phyloP scores from a whole-genome alignment of 92 coral and sea anemone species.

The Porites cylindrica region DNA sequence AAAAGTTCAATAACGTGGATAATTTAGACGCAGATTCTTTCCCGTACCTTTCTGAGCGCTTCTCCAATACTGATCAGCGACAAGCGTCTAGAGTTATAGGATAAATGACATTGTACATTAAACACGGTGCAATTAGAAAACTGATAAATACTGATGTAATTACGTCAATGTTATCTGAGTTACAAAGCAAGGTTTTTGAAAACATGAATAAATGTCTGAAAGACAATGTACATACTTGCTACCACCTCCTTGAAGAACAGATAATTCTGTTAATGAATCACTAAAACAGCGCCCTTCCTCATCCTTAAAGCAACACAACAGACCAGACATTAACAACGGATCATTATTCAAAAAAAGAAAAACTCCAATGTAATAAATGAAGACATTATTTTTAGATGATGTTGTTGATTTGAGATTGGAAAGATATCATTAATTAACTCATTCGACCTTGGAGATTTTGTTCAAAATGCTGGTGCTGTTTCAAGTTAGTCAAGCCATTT shows the following conservation, averaged over 20 bases:
- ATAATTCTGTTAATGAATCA: constrained; percentile 83
- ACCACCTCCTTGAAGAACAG: constrained; percentile 52
- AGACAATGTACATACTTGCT: constrained; percentile 29
- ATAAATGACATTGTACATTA: not conserved
- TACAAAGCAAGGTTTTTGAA: too few relatives aligned
- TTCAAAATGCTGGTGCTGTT: too few relatives aligned
- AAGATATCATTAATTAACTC: too few relatives aligned
- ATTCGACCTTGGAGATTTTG: too few relatives aligned
- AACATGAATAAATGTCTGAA: too few relatives aligned
- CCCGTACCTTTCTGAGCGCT: constrained; percentile 76
- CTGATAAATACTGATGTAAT: not conserved
- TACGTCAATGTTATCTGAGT: too few relatives aligned
- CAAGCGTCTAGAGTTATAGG: constrained; percentile 26
- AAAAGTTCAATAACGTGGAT: too few relatives aligned
- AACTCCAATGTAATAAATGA: not conserved
- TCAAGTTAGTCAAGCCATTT: too few relatives aligned
- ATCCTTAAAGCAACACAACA: constrained; percentile 64
- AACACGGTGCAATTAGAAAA: not conserved
- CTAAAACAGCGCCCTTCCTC: constrained; percentile 98
- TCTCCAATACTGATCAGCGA: constrained; percentile 66
- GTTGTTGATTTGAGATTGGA: too few relatives aligned
- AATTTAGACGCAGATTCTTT: too few relatives aligned
- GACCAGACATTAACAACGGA: not conserved
- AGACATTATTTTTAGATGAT: too few relatives aligned
- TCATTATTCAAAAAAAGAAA: not conserved